These are phyloP conservation scores for Saguinus imperator DNA, from an alignment of 2,113 vertebrate species.

Conservation along the genomic window DNA sequence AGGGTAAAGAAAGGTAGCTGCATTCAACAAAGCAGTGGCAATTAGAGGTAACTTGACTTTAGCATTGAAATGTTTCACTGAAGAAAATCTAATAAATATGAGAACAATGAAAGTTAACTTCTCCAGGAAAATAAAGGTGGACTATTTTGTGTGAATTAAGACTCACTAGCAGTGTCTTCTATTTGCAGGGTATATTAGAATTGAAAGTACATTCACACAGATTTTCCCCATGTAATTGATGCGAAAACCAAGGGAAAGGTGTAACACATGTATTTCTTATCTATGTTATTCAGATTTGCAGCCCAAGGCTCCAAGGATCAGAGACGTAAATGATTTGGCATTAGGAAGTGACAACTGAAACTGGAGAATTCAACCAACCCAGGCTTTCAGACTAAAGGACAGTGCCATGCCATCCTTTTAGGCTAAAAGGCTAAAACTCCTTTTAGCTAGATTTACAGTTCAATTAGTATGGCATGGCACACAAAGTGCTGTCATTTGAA, in stretches of 20 bases:
- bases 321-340: background rate
- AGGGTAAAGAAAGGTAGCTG: background rate
- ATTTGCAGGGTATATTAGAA: background rate
- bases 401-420: background rate
- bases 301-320: background rate
- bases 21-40: background rate
- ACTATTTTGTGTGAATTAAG: background rate
- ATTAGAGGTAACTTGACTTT: background rate
- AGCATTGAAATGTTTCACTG: background rate
- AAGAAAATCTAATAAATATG: conserved; percentile 9
- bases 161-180: background rate
- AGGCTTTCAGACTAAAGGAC: background rate
- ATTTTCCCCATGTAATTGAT: background rate
- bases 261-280: background rate
- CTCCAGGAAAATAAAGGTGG: background rate
- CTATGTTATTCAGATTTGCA: background rate
- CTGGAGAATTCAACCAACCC: background rate
- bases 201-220: background rate
- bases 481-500: background rate
- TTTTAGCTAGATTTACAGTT: too few relatives aligned
- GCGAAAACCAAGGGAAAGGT: background rate
- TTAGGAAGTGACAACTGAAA: background rate
- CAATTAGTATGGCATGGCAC: too few relatives aligned
- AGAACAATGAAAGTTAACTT: background rate
- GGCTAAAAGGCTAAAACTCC: too few relatives aligned